Evolutionary conservation across 2,113 vertebrate genomes (phyloP), one percentile per base, ranked within the genome.

Genomic region (Lepisosteus oculatus): DNA sequence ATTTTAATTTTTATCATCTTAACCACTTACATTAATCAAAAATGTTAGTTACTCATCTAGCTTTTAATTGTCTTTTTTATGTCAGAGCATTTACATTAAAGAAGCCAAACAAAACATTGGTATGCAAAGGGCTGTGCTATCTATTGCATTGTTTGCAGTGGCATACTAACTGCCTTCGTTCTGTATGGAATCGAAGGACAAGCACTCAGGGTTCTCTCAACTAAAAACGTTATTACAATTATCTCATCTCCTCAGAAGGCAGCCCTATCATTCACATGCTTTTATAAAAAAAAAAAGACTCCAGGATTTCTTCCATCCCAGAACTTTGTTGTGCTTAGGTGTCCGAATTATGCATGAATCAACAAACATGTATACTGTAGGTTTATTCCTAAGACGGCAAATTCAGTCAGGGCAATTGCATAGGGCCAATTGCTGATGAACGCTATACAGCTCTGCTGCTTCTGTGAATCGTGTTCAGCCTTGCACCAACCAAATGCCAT

Each of bases 401-500:
- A 29, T 29, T 29, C 29, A 14, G n/a, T 11, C 11, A 59, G 56
- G 7, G 13, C 7, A 59, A 59, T 14, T 59, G 7, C 11, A n/a
- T 12, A 8, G 2, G 13, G 56, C 13, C 7, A 12, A n/a, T n/a
- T 5, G 42, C 55, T 61, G 55, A 5, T 12, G 29, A 15, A n/a
- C 4, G 42, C 68, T 51, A 8, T 13, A n/a, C 45, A 61, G 8
- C 3, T 3, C 43, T 44, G 44, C 17, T 11, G 61, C 43, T 43
- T 66, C 4, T 15, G 55, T 8, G 55, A 7, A 6, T 8, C 42
- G 3, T 11, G 43, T 29, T 55, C 3, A 8, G 43, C 69, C 57
- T 70, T 47, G 61, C 54, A 67, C 55, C 15, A 55, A 12, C 5
- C 3, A 12, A 9, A 68, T 55, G 72, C 65, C 65, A 68, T 42